Evolutionary conservation across 2,888 invertebrate genomes (phyloP), one percentile per base, ranked within the genome.

Genomic region (Calameuta pallipes): DNA sequence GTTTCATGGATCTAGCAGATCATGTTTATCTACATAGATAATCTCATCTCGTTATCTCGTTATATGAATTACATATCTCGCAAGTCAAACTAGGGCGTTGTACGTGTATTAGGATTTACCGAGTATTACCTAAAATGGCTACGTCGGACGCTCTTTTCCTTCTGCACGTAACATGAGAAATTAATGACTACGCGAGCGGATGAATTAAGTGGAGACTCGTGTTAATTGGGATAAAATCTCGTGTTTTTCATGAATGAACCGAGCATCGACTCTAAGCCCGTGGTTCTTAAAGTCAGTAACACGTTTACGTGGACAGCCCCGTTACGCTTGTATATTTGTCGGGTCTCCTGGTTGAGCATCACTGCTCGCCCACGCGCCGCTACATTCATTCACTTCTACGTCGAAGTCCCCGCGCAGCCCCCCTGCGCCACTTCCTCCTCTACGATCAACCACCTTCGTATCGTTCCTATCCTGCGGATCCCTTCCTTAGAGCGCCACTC

Each of bases 371-470:
- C 86, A 89, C 89, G 88, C 87, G 87, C 83, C 84, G 86, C 85
- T 84, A 85, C 88, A 88, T 89, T 89, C 89, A 89, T 89, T 90
- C 89, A 89, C 86, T 89, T 88, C 86, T 88, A 78, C 83, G 75
- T 81, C 80, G 80, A 79, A 80, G 82, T n/a, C 56, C 76, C 56
- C 74, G 73, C 30, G 73, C 37, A 35, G 34, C 78, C 79, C 77
- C 73, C 74, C 81, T 79, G 78, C 81, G 76, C 74, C 73, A 73
- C 41, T 76, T 80, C 77, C 81, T 80, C 77, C 80, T 78, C 76
- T 77, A 74, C 76, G 74, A 73, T 73, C 73, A 71, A 75, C n/a
- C 36, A 69, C 33, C 12, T 34, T 56, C 56, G 56, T 23, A 56
- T 56, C 56, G 56, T 56, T 56, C 56, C 56, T 23, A 23, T 56